A percentile compares a stretch with the other conserved stretches of the same genome.
Evolutionary conservation across 2,797 vertebrate genomes (phyloP).

Genomic region (Acanthurus lineatus): DNA sequence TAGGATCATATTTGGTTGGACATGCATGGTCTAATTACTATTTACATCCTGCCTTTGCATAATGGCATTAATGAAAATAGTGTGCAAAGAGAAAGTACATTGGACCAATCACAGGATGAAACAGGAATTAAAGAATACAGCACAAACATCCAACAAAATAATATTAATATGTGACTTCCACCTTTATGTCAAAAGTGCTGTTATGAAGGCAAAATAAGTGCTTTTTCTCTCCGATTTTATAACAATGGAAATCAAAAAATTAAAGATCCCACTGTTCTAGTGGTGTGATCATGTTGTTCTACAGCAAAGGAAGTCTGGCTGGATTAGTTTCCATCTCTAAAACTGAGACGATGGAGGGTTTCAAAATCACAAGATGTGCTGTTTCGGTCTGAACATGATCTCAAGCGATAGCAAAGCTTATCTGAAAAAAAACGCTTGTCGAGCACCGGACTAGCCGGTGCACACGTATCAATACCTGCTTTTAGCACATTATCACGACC

Average conservation of each 20-base stretch:
- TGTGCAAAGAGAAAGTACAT: background rate
- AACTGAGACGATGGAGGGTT: background rate
- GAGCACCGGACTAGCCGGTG: background rate
- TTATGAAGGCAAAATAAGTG: background rate
- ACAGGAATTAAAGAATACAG: background rate
- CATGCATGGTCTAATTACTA: too few relatives aligned
- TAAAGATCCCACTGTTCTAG: too few relatives aligned
- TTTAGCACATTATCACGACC: background rate
- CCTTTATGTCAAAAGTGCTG: background rate
- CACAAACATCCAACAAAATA: background rate
- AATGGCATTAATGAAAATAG: too few relatives aligned
- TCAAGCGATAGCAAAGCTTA: background rate
- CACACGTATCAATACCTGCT: background rate
- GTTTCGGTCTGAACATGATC: conserved; percentile 2
- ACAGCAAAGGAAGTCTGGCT: background rate
- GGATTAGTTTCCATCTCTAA: background rate
- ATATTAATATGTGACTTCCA: background rate
- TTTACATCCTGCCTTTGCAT: too few relatives aligned
- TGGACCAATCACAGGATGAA: background rate
- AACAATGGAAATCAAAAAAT: background rate
- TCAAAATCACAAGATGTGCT: background rate
- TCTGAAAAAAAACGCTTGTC: background rate
- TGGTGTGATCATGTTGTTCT: background rate
- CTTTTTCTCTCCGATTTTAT: background rate
- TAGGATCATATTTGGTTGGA: too few relatives aligned